Percentiles rank a stretch among this genome's conserved stretches.
These are phyloP conservation scores for Sapajus apella DNA, from an alignment of 2,113 vertebrate species.

Conservation along the genomic window DNA sequence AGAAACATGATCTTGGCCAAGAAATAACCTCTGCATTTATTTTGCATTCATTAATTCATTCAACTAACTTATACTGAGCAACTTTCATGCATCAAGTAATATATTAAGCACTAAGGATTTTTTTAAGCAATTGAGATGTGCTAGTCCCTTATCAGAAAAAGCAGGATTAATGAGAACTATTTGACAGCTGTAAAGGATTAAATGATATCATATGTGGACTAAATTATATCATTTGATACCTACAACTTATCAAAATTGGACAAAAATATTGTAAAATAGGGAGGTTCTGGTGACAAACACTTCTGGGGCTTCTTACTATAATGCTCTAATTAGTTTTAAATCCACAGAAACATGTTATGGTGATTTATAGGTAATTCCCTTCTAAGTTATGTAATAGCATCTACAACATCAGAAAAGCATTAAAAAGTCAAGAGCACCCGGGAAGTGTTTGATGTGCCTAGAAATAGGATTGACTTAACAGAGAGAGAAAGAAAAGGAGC, in stretches of 20 bases:
- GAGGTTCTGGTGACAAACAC: neutral
- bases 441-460: neutral
- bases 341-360: neutral
- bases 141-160: neutral
- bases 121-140: neutral
- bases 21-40: neutral
- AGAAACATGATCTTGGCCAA: neutral
- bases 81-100: neutral
- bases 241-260: neutral
- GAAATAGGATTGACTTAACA: neutral
- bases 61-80: neutral
- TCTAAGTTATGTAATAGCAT: neutral
- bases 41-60: neutral
- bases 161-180: neutral
- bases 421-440: neutral
- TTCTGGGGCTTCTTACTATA: rapidly evolving
- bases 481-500: neutral
- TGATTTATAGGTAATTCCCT: neutral
- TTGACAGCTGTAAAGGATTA: neutral
- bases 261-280: neutral
- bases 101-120: neutral
- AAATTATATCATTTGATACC: no score
- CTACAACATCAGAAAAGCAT: neutral
- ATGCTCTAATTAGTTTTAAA: neutral
- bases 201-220: neutral